phyloP scores from a whole-genome alignment of 1,140 invertebrate species.

The Papilio machaon region DNA sequence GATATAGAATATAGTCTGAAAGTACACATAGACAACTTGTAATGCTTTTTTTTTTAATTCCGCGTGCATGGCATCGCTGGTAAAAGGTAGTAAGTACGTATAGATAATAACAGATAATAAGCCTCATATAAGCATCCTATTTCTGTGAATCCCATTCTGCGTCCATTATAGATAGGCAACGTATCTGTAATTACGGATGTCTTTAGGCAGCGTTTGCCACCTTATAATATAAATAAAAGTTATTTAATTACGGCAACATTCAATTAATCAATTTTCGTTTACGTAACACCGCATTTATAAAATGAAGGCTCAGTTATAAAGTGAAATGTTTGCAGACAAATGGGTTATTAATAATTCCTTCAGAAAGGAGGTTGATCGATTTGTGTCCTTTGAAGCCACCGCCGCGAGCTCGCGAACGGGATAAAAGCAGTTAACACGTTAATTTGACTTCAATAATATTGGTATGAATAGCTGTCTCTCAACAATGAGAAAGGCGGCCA shows the following conservation, averaged over 20 bases:
- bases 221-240: not conserved
- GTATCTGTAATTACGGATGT: too few relatives aligned
- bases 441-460: slow-evolving; percentile 37
- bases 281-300: not conserved
- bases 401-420: slow-evolving; percentile 42
- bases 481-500: not conserved
- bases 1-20: too few relatives aligned
- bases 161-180: too few relatives aligned
- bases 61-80: too few relatives aligned
- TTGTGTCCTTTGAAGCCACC: slow-evolving; percentile 38
- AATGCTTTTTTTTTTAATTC: too few relatives aligned
- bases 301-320: not conserved
- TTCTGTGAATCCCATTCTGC: too few relatives aligned
- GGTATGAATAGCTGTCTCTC: slow-evolving; percentile 10
- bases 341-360: slow-evolving; percentile 15
- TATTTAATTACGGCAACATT: not conserved
- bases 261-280: not conserved
- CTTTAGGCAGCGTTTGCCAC: too few relatives aligned
- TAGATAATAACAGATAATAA: too few relatives aligned
- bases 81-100: too few relatives aligned
- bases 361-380: slow-evolving; percentile 40
- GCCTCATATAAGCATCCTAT: too few relatives aligned
- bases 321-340: slow-evolving; percentile 11
- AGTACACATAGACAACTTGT: too few relatives aligned
- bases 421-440: slow-evolving; percentile 44